Percentiles rank a stretch among this genome's conserved stretches.
These are phyloP conservation scores for Cyanoliseus patagonus DNA, from an alignment of 2,113 vertebrate species.

Conservation along the genomic window DNA sequence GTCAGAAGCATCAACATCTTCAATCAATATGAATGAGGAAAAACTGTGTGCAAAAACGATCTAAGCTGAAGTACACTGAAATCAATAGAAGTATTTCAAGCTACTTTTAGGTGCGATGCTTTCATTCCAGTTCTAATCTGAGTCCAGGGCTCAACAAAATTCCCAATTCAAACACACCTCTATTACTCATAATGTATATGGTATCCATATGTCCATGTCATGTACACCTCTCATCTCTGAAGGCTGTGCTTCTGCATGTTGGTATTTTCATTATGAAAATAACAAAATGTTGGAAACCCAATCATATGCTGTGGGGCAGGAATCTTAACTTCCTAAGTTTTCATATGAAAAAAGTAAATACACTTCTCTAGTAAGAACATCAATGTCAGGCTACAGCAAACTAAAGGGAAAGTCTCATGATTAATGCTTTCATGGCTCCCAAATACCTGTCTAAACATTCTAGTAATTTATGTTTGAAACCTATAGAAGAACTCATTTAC, in stretches of 20 bases:
- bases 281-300: background rate
- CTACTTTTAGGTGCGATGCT: background rate
- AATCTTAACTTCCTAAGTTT: background rate
- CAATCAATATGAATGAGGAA: background rate
- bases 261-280: background rate
- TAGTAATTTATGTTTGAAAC: background rate
- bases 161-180: background rate
- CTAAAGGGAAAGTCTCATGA: background rate
- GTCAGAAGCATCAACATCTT: background rate
- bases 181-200: accelerated
- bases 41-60: background rate
- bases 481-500: background rate
- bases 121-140: background rate
- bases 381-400: background rate
- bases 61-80: background rate
- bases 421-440: background rate
- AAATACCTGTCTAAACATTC: background rate
- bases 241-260: background rate
- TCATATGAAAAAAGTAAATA: background rate
- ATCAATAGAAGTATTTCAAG: background rate
- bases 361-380: background rate
- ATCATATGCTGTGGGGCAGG: background rate
- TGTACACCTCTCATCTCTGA: background rate
- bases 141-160: background rate
- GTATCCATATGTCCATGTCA: background rate